These are phyloP conservation scores for Drosophila subobscura DNA, from an alignment of 1,140 invertebrate species.

Conservation along the genomic window DNA sequence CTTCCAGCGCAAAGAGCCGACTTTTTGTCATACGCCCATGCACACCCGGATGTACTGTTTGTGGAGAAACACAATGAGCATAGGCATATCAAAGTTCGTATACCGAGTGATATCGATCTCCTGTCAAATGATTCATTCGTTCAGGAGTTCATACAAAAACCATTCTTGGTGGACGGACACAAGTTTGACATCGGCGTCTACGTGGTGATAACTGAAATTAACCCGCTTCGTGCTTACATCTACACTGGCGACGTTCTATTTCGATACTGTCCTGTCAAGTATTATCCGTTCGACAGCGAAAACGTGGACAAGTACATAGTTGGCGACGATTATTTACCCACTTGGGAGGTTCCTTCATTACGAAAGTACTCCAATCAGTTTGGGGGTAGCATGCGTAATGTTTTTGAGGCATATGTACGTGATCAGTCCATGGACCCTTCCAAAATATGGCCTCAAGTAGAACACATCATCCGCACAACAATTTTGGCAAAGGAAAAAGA, in stretches of 20 bases:
- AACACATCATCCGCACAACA: slow-evolving; percentile 90
- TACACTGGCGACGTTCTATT: slow-evolving; percentile 95
- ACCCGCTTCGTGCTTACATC: slow-evolving; percentile 94
- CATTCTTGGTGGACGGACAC: slow-evolving; percentile 92
- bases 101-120: slow-evolving; percentile 89
- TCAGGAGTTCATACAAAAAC: slow-evolving; percentile 94
- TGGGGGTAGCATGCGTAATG: slow-evolving; percentile 93
- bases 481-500: slow-evolving; percentile 90
- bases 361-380: slow-evolving; percentile 90
- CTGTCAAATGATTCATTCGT: slow-evolving; percentile 92
- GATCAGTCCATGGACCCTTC: slow-evolving; percentile 88
- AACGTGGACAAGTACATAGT: slow-evolving; percentile 96
- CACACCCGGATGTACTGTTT: slow-evolving; percentile 90
- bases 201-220: slow-evolving; percentile 94
- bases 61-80: slow-evolving; percentile 97
- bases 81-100: slow-evolving; percentile 92
- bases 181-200: slow-evolving; percentile 99
- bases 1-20: slow-evolving; percentile 90
- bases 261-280: slow-evolving; percentile 95
- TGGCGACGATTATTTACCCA: slow-evolving; percentile 96
- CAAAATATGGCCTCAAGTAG: slow-evolving; percentile 92
- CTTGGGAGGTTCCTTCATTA: slow-evolving; percentile 96
- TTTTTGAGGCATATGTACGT: slow-evolving; percentile 92
- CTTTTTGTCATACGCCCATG: slow-evolving; percentile 88
- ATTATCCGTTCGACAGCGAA: slow-evolving; percentile 94